Base-by-base conservation (phyloP, 2,113 vertebrate genomes). In the Aldabrachelys gigantea region DNA sequence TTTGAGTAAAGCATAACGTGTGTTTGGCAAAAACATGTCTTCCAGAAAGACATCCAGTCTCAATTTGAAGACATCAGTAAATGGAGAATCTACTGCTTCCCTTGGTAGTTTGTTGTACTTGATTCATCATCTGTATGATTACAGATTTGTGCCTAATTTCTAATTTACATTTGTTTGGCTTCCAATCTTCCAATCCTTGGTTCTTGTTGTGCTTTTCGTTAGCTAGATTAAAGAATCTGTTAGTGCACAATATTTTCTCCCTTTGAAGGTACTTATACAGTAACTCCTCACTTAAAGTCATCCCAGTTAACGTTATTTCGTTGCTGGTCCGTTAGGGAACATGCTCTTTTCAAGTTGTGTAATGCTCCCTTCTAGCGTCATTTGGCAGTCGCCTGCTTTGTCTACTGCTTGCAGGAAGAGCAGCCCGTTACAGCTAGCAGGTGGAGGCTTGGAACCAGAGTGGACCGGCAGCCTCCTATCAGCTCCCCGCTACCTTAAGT, bases 61-160 rank as follows among this genome's bases (percentile, higher is more conserved):
- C 80, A 14, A 84, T 91, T 93, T 1, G 85, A 75, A 90, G 80
- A 38, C 19, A 38, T 22, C 65, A 72, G 17, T 72, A 10, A n/a
- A 31, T 54, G 35, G 21, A 38, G 72, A 82, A 22, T 89, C 7
- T 11, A 50, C 49, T 0, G 0, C 52, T 83, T 80, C 80, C 90
- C 47, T 89, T 94, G 89, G 76, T 84, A 35, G 7, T 78, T 41
- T 53, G 9, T 81, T 96, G 57, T 89, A 86, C 79, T 29, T 94
- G 13, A 72, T 78, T 91, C 79, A 90, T 90, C 29, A 53, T 72
- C 38, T 2, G 10, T n/a, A 47, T 27, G 14, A 38, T 56, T 90
- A 89, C 85, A 91, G 76, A 72, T 19, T 14, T 59, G 31, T 19
- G 65, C n/a, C n/a, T 72, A 38, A 21, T 72, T 38, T 72, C 19